Conservation (phyloP, 2,113 vertebrate genomes). For the Pipra filicauda region DNA sequence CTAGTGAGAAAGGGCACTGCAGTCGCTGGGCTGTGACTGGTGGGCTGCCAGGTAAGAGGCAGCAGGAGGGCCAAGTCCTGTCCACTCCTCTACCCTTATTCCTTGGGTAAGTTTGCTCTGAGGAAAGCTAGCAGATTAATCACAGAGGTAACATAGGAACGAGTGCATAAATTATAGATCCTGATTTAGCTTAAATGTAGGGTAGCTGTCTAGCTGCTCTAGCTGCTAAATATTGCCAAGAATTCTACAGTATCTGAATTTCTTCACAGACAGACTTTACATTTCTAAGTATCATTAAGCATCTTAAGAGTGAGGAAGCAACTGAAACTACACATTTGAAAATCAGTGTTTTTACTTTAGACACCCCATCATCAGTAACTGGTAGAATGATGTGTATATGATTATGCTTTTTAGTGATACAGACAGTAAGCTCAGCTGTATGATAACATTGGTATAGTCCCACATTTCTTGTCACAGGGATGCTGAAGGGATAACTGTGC, state of each 20-base stretch:
- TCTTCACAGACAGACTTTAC: neutral
- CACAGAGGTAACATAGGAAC: neutral
- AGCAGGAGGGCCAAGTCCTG: neutral
- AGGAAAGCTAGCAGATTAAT: neutral
- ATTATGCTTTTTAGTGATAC: neutral
- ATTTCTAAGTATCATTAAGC: neutral
- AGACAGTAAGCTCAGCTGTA: neutral
- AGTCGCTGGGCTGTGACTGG: accelerated
- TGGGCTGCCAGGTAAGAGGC: neutral
- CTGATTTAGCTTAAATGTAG: neutral
- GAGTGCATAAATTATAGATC: neutral
- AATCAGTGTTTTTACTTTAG: neutral
- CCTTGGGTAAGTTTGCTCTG: neutral
- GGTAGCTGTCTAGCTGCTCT: neutral
- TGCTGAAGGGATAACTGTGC: neutral
- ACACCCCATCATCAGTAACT: neutral
- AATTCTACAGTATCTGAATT: neutral
- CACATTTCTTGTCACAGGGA: neutral
- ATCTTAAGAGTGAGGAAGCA: neutral
- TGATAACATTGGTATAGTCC: neutral
- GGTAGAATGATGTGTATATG: neutral
- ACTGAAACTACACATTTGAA: neutral
- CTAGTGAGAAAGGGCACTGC: neutral
- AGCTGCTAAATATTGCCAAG: neutral
- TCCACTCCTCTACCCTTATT: neutral